phyloP scores from a whole-genome alignment of 2,113 vertebrate species.

The Notothenia rossii region DNA sequence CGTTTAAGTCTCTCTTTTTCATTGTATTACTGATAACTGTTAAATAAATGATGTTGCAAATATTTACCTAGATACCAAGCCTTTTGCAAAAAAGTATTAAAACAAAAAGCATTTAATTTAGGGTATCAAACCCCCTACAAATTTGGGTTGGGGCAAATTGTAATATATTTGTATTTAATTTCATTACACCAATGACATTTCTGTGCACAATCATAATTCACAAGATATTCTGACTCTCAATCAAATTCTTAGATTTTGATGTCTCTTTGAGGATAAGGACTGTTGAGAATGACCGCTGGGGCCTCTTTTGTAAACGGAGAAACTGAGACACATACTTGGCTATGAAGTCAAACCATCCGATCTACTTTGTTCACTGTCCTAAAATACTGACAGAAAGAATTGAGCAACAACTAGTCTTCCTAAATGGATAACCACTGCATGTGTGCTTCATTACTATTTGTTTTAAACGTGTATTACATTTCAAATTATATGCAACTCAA shows the following conservation, averaged over 20 bases:
- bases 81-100: background rate
- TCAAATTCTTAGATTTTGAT: background rate
- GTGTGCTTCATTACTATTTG: too few relatives aligned
- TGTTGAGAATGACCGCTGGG: background rate
- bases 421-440: background rate
- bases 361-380: slow-evolving; percentile 2
- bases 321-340: slow-evolving; percentile 8
- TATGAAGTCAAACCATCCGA: slow-evolving; percentile 22
- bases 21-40: background rate
- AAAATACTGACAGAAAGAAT: slow-evolving; percentile 19
- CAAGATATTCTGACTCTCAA: background rate
- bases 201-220: background rate
- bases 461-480: too few relatives aligned
- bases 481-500: too few relatives aligned
- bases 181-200: background rate
- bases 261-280: background rate
- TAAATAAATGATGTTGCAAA: too few relatives aligned
- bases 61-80: too few relatives aligned
- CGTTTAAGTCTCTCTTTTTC: slow-evolving; percentile 2
- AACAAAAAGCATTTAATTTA: background rate
- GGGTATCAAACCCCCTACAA: background rate
- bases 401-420: background rate
- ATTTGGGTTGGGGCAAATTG: background rate
- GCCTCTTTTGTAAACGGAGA: slow-evolving; percentile 23
- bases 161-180: background rate